phyloP scores from a whole-genome alignment of 2,888 invertebrate species.

The Tetranychus truncatus region DNA sequence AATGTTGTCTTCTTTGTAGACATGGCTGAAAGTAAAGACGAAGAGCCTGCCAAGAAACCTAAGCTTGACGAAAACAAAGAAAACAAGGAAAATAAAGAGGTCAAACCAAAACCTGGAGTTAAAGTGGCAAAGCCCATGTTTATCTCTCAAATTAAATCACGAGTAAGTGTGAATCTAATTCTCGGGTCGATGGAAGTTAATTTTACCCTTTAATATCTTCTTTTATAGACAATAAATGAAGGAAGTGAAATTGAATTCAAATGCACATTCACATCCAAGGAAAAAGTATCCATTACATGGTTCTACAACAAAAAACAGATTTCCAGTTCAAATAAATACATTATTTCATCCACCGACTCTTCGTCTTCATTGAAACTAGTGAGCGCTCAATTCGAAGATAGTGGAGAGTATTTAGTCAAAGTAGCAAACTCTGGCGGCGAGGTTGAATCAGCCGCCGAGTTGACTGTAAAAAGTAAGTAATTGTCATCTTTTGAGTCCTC shows the following conservation, averaged over 20 bases:
- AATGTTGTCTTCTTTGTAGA: slow-evolving; percentile 34
- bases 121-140: slow-evolving; percentile 21
- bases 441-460: slow-evolving; percentile 64
- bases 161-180: slow-evolving; percentile 10
- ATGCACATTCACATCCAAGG: slow-evolving; percentile 47
- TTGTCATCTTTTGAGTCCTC: not conserved
- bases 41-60: slow-evolving; percentile 42
- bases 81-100: slow-evolving; percentile 7
- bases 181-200: not conserved
- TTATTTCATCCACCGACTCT: slow-evolving; percentile 62
- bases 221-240: slow-evolving; percentile 44
- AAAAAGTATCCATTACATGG: slow-evolving; percentile 58
- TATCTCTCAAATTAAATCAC: slow-evolving; percentile 21
- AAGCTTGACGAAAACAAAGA: slow-evolving; percentile 43
- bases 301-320: slow-evolving; percentile 50
- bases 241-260: slow-evolving; percentile 59
- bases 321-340: slow-evolving; percentile 54
- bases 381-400: slow-evolving; percentile 51
- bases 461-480: slow-evolving; percentile 48
- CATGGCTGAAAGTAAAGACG: slow-evolving; percentile 53
- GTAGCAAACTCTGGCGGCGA: slow-evolving; percentile 78
- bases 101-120: not conserved
- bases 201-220: slow-evolving; percentile 21
- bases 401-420: slow-evolving; percentile 63
- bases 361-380: slow-evolving; percentile 58